phyloP scores from a whole-genome alignment of 1,140 invertebrate genomes.

The Medauroidea extradentata region DNA sequence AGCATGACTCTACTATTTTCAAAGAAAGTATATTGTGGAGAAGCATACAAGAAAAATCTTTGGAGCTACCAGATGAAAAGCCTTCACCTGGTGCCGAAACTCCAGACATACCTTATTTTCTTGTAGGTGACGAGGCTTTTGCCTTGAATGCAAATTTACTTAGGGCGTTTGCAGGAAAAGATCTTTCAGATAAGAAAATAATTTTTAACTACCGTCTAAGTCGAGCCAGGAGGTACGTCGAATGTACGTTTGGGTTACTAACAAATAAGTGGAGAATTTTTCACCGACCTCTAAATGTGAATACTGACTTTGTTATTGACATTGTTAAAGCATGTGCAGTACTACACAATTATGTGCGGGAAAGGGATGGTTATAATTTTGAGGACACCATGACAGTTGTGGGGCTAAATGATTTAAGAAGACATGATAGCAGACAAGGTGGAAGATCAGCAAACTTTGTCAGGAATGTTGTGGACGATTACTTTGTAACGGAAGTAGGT shows the following conservation, averaged over 20 bases:
- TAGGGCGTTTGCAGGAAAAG: constrained; percentile 31
- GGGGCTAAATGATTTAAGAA: no score
- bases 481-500: no score
- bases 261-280: constrained; percentile 36
- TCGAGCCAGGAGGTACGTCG: constrained; percentile 39
- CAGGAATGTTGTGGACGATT: no score
- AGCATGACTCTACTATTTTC: not conserved
- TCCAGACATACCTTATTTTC: constrained; percentile 28
- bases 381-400: no score
- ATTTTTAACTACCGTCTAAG: constrained; percentile 45
- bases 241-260: constrained; percentile 47
- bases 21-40: not conserved
- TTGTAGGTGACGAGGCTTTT: constrained; percentile 48
- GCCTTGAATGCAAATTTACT: constrained; percentile 36
- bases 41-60: not conserved
- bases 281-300: constrained; percentile 31
- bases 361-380: constrained; percentile 7
- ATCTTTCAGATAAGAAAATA: constrained; percentile 22
- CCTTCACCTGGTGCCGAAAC: constrained; percentile 1
- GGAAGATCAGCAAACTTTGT: no score
- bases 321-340: constrained; percentile 28
- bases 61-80: constrained; percentile 10
- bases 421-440: no score
- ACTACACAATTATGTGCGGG: constrained; percentile 32
- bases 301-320: constrained; percentile 29